phyloP scores from a whole-genome alignment of 1,140 invertebrate species.

The Ceratoteleas bidentatus region DNA sequence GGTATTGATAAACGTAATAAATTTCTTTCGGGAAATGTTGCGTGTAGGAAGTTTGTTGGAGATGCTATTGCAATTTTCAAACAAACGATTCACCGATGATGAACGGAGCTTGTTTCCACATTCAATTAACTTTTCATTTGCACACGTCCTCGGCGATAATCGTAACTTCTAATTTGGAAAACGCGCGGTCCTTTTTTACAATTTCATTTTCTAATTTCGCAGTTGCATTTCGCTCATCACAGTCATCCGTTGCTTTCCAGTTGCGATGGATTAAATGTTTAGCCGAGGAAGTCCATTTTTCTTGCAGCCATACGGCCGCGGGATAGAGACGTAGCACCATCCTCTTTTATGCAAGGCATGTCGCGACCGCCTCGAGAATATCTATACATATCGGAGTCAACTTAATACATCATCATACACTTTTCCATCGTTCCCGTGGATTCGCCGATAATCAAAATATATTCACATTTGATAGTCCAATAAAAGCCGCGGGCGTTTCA shows the following conservation, averaged over 20 bases:
- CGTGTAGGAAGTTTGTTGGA: too few relatives aligned
- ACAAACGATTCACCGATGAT: too few relatives aligned
- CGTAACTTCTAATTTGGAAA: too few relatives aligned
- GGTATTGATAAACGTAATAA: too few relatives aligned
- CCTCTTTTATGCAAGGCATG: background rate
- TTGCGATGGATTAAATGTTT: conserved; percentile 42
- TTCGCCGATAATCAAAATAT: conserved; percentile 58
- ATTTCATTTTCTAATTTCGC: conserved; percentile 14
- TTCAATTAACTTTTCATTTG: too few relatives aligned
- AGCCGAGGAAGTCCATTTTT: conserved; percentile 39
- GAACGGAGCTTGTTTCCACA: too few relatives aligned
- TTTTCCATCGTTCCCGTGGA: conserved; percentile 31
- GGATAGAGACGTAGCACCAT: background rate
- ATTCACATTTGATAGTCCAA: conserved; percentile 57
- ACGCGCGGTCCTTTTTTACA: background rate
- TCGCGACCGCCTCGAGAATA: conserved; percentile 35
- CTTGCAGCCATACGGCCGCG: too few relatives aligned
- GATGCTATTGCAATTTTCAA: too few relatives aligned
- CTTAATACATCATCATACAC: conserved; percentile 58
- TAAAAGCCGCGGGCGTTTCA: conserved; percentile 34
- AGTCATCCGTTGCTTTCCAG: conserved; percentile 5
- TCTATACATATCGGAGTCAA: conserved; percentile 47
- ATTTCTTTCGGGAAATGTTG: background rate
- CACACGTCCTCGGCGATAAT: too few relatives aligned
- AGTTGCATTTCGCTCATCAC: conserved; percentile 16